Evolutionary conservation across 2,888 invertebrate species (phyloP).

Genomic region (Acleris emargana): DNA sequence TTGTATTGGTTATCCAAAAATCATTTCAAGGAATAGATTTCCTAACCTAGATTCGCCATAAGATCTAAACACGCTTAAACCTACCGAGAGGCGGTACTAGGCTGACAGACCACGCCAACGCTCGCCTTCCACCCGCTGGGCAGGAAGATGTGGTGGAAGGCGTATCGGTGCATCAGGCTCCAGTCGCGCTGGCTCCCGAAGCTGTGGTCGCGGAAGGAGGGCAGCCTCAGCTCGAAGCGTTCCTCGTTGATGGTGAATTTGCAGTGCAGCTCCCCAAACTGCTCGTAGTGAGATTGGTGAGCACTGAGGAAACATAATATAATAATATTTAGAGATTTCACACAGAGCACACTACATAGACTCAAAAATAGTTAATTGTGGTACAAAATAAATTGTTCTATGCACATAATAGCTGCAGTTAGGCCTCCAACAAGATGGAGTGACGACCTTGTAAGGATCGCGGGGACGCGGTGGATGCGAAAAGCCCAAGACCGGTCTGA

Average conservation of each 20-base stretch:
- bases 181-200: conserved; percentile 90
- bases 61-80: conserved; percentile 37
- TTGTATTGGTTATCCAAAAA: no score
- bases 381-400: no score
- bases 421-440: no score
- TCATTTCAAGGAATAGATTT: no score
- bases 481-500: no score
- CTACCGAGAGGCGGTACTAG: conserved; percentile 84
- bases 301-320: conserved; percentile 78
- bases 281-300: conserved; percentile 93
- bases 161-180: conserved; percentile 89
- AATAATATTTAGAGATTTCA: no score
- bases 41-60: neutral
- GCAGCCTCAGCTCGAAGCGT: conserved; percentile 74
- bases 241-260: conserved; percentile 82
- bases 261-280: conserved; percentile 87
- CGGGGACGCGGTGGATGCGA: no score
- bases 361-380: no score
- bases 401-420: no score
- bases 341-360: no score
- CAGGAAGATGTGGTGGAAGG: conserved; percentile 90
- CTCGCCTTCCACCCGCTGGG: conserved; percentile 87
- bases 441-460: no score
- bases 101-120: conserved; percentile 90
- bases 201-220: conserved; percentile 91